A percentile compares a stretch with the other conserved stretches of the same genome.
Conservation (phyloP, 2,797 vertebrate genomes). For the Vespertilio murinus region DNA sequence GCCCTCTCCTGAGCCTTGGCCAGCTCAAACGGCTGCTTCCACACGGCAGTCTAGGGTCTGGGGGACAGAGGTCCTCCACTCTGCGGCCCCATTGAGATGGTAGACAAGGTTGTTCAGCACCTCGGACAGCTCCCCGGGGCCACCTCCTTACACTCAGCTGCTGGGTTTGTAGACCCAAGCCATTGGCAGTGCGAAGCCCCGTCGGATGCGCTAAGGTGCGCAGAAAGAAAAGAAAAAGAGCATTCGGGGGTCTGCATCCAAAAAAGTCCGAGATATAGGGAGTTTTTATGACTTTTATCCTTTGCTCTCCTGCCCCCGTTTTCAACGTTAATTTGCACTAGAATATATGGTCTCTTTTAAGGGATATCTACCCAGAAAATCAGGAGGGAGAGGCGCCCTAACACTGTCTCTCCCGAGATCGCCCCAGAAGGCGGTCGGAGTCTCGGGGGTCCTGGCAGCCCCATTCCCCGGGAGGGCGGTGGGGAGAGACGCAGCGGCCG, state of each 20-base stretch:
- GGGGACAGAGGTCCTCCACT: too few species aligned
- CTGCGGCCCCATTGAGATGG: rapidly evolving
- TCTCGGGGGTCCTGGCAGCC: background rate
- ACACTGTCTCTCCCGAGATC: background rate
- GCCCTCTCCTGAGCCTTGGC: background rate
- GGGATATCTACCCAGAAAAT: background rate
- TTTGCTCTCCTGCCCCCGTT: background rate
- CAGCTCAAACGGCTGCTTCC: background rate
- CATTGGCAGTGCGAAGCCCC: background rate
- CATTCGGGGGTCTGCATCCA: background rate
- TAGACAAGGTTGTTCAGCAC: conserved; percentile 58
- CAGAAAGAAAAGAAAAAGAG: background rate
- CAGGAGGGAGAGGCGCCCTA: background rate
- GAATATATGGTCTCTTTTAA: background rate
- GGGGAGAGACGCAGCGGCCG: background rate
- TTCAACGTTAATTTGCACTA: background rate
- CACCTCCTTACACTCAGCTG: background rate
- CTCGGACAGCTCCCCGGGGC: conserved; percentile 59
- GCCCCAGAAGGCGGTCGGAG: background rate
- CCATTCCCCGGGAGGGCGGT: background rate
- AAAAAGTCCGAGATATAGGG: background rate
- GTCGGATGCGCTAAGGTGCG: background rate
- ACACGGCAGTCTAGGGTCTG: background rate
- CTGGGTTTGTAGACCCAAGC: rapidly evolving
- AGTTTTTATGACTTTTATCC: background rate